Evolutionary conservation across 1,140 invertebrate species (phyloP).

Genomic region (Harpegnathos saltator): DNA sequence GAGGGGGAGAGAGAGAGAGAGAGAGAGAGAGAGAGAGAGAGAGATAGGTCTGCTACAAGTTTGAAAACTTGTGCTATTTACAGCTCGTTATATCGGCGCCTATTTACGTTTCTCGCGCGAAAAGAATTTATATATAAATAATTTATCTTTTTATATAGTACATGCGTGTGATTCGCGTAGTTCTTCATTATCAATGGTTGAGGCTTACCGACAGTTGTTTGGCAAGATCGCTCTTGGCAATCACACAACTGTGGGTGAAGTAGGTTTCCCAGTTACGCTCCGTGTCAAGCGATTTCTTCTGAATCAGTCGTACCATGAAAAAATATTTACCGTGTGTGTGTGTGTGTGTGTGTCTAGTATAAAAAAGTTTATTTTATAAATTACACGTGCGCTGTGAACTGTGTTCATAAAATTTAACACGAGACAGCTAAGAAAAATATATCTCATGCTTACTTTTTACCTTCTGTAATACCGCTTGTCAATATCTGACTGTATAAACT

Average conservation of each 20-base stretch:
- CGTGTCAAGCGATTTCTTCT: not conserved
- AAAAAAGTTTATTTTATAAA: not conserved
- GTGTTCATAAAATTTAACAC: not conserved
- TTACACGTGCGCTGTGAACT: not conserved
- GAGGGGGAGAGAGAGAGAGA: no score
- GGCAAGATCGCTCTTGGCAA: not conserved
- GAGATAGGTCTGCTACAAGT: no score
- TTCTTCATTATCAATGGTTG: not conserved
- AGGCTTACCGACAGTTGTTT: not conserved
- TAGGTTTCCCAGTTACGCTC: not conserved
- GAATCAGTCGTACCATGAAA: not conserved
- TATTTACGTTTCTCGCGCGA: no score
- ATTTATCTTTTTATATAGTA: not conserved
- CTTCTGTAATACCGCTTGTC: not conserved
- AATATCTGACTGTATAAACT: not conserved
- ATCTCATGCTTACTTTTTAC: not conserved
- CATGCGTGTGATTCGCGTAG: no score
- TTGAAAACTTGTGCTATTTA: no score
- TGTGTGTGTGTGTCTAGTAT: no score
- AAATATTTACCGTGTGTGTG: no score
- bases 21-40: no score
- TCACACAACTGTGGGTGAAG: not conserved
- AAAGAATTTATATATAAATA: conserved; percentile 1
- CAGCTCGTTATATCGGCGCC: not conserved
- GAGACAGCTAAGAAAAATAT: not conserved